Evolutionary conservation across 2,888 invertebrate species (phyloP), one percentile per base, ranked within the genome.

Genomic region (Leptopilina syphax): DNA sequence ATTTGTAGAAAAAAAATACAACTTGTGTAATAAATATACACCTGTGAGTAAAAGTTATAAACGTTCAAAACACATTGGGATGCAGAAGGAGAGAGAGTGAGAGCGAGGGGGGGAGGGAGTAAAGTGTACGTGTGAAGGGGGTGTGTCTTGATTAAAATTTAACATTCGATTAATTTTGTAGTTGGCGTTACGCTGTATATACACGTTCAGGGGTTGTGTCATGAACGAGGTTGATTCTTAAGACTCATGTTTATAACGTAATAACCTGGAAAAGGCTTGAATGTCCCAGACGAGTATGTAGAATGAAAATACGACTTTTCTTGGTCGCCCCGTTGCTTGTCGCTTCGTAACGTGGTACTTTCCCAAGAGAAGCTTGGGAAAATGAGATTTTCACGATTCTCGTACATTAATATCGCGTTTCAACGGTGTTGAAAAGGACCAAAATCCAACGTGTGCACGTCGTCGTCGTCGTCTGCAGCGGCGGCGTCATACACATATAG

Each of bases 341-440:
- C 85, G 84, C 84, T 86, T 82, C 81, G 80, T 83, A 81, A 82
- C 83, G 82, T 81, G 65, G 77, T 80, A 82, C 79, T 81, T 77
- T 79, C 68, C 78, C 76, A 57, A 65, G 63, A 60, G 79, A 78
- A 78, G 84, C 80, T 78, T 82, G 82, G 78, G 77, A 67, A 83
- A 86, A 84, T 82, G 79, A 78, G 82, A 82, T 84, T 85, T 87
- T 85, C 84, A 79, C 82, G 83, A 84, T 84, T 82, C 79, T 83
- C 67, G 79, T 70, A 81, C 83, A 85, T 83, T 84, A 83, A 84
- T 85, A 85, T 85, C 83, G 80, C 81, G 83, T 82, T 85, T 84
- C 83, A 77, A 44, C 44, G 79, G 79, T 81, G 34, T 34, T 34
- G 80, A 66, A 81, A 81, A 77, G 77, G 47, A 77, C 47, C 65